These are phyloP conservation scores for Chaetodon trifascialis DNA, from an alignment of 2,113 vertebrate species.

Conservation along the genomic window DNA sequence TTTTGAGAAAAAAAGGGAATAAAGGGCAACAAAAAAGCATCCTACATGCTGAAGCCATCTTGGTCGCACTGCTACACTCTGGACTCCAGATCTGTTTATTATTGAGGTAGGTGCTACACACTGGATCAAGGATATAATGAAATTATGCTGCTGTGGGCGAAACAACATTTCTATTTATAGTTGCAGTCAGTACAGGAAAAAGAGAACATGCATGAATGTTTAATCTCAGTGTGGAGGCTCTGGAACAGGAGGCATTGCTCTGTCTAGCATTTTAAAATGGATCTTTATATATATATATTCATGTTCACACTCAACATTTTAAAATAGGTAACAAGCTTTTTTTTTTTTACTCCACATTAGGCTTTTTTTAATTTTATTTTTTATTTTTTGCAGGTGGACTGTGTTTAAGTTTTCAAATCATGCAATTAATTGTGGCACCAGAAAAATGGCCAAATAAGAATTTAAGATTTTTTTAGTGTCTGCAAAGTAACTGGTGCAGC, in stretches of 20 bases:
- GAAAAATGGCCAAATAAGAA: not conserved
- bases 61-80: conserved; percentile 14
- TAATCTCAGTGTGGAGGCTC: not conserved
- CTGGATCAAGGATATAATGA: not conserved
- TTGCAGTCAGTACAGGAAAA: conserved; percentile 12
- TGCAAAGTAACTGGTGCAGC: not conserved
- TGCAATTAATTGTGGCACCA: not conserved
- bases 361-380: not conserved
- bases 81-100: conserved; percentile 26
- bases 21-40: conserved; percentile 32
- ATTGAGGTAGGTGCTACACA: conserved; percentile 64
- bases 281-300: not conserved
- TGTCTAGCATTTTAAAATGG: not conserved
- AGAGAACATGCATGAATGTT: not conserved
- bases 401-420: not conserved
- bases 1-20: conserved; percentile 29
- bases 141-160: conserved; percentile 3
- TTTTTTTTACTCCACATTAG: not conserved
- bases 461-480: not conserved
- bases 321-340: not conserved
- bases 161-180: conserved; percentile 24
- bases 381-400: not conserved
- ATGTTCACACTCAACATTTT: too few relatives aligned
- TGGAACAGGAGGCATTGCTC: not conserved
- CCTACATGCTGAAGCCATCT: conserved; percentile 52